Base-by-base conservation (phyloP, 2,797 vertebrate species). In the Sebastes jordani region DNA sequence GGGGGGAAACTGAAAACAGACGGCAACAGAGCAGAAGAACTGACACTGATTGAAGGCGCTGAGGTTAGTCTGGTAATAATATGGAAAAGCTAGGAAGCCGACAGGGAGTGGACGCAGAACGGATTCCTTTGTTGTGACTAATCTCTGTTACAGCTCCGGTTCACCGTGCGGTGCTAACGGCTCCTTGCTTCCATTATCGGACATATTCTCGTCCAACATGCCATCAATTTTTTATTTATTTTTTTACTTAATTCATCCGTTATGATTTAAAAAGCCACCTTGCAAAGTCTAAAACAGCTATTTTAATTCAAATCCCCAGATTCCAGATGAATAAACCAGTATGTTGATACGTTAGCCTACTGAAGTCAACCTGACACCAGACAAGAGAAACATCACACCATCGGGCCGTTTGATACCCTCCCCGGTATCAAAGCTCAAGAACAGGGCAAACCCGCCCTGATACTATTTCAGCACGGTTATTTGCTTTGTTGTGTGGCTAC, bases 71-170 rank as follows among this genome's bases (percentile, higher is more conserved):
- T 61, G 58, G 58, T 14, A 20, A 2, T 18, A 22, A n/a, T 11
- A 52, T 20, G 74, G 49, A 27, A 6, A 55, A 1, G 59, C 32
- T 14, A 34, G 66, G 68, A 7, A 36, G 71, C 71, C 25, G 78
- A 69, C 81, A 81, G 91, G 89, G 92, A 90, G 92, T 70, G 81
- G 88, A 86, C 81, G 58, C 77, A 11, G 23, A 78, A 87, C 84
- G 68, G 89, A 95, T 94, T 94, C 93, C 92, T 95, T 95, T 95
- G 94, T 95, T 95, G 89, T 91, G 90, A 93, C 90, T 92, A 88
- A 94, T 93, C 92, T 79, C 60, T 14, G 65, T 70, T 54, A 23
- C 76, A 73, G 88, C 84, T 49, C 55, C 22, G 59, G 81, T 59
- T 27, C 29, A 54, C 63, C 16, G 63, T 4, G 71, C 66, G 4